Evolutionary conservation across 1,140 invertebrate genomes (phyloP), one percentile per base, ranked within the genome.

Genomic region (Cardiocondyla obscurior): DNA sequence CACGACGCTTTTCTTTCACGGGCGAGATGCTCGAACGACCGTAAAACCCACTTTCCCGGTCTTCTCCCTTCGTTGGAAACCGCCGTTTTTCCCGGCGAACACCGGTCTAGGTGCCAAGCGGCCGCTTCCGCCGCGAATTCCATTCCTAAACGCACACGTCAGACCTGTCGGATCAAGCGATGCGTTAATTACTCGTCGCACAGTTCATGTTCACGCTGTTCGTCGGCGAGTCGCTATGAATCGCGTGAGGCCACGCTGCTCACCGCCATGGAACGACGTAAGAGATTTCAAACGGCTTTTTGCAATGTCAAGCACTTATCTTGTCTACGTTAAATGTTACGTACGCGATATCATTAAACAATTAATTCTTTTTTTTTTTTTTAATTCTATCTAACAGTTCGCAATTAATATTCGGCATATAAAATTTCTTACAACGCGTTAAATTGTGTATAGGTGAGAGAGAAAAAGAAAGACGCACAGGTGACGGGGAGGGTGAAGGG

Each of bases 121-220:
- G 62, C 70, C 53, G 84, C 36, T 88, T 88, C 87, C 87, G 73
- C 72, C 64, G 74, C 83, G 79, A 85, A 88, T 88, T 82, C 86
- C 86, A 85, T 82, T 82, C 70, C 77, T 60, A 87, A 87, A 83
- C 57, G 70, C 64, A 72, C 72, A 81, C 36, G 85, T 87, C 86
- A 86, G 85, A 81, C 82, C 67, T 84, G 85, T 87, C 86, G 81
- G 85, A 69, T 79, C 74, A 73, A 67, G 42, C 85, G 82, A 87
- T 82, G 85, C 85, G 85, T 87, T 87, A 87, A 87, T 87, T 87
- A 87, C 85, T 84, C 62, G 74, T 58, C 60, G 42, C 60, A 53
- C 39, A 36, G 33, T 62, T 72, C 65, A 60, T 33, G 65, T 67
- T 67, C 49, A 33, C 39, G 57, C 33, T 65, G 16, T 39, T 57